phyloP scores from a whole-genome alignment of 1,140 invertebrate species.

The Halesus radiatus region DNA sequence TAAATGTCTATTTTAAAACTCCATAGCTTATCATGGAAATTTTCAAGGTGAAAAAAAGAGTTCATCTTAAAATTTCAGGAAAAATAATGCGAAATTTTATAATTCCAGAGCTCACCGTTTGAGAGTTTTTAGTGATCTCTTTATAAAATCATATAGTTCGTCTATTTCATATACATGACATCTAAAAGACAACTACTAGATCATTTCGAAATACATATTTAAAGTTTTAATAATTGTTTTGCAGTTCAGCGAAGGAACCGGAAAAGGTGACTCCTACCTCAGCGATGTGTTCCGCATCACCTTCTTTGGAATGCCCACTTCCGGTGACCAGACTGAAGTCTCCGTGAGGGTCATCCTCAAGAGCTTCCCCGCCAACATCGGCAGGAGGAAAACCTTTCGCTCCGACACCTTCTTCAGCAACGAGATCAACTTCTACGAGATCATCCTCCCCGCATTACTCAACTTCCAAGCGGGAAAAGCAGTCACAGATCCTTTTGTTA shows the following conservation, averaged over 20 bases:
- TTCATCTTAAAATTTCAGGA: too few species aligned
- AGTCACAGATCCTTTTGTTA: conserved; percentile 67
- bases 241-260: conserved; percentile 46
- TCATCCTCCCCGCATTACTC: conserved; percentile 67
- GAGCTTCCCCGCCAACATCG: conserved; percentile 71
- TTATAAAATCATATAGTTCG: too few species aligned
- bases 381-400: conserved; percentile 72
- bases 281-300: conserved; percentile 70
- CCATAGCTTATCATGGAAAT: too few species aligned
- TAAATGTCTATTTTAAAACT: too few species aligned
- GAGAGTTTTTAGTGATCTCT: too few species aligned
- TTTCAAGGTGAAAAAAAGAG: too few species aligned
- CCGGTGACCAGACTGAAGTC: conserved; percentile 43
- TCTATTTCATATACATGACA: too few species aligned
- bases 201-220: neutral
- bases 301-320: conserved; percentile 63
- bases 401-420: conserved; percentile 74
- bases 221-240: neutral
- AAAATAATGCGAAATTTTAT: too few species aligned
- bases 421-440: conserved; percentile 74
- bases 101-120: too few species aligned
- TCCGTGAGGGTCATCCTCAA: conserved; percentile 70
- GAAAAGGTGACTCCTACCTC: conserved; percentile 75
- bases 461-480: conserved; percentile 66
- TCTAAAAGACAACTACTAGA: too few species aligned